These are phyloP conservation scores for Chelon auratus DNA, from an alignment of 2,797 vertebrate genomes.

Conservation along the genomic window DNA sequence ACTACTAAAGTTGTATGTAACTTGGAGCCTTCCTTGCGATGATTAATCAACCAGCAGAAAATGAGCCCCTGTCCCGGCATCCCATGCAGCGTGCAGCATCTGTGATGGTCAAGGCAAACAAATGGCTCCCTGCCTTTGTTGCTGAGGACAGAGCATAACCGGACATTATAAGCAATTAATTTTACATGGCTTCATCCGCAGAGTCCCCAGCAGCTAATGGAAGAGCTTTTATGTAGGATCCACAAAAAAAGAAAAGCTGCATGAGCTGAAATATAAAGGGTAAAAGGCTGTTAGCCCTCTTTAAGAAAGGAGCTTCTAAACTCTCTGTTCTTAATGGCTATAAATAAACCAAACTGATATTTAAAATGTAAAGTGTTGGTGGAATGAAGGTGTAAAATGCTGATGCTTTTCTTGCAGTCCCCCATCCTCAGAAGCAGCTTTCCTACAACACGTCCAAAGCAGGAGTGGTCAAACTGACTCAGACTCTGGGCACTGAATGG, in stretches of 20 bases:
- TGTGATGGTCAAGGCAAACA: slow-evolving; percentile 86
- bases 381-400: no score
- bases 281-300: slow-evolving; percentile 18
- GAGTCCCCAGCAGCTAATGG: slow-evolving; percentile 79
- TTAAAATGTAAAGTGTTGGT: background rate
- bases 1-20: slow-evolving; percentile 95
- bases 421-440: slow-evolving; percentile 88
- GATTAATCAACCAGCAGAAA: slow-evolving; percentile 93
- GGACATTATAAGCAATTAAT: slow-evolving; percentile 86
- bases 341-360: slow-evolving; percentile 11
- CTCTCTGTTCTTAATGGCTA: background rate
- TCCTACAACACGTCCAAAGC: slow-evolving; percentile 87
- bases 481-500: slow-evolving; percentile 87
- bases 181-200: slow-evolving; percentile 81
- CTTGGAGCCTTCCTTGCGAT: slow-evolving; percentile 88
- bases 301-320: slow-evolving; percentile 2
- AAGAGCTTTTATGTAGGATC: slow-evolving; percentile 60
- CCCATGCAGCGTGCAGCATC: slow-evolving; percentile 85
- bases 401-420: slow-evolving; percentile 69
- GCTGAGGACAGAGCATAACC: slow-evolving; percentile 80
- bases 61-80: slow-evolving; percentile 82
- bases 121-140: slow-evolving; percentile 86
- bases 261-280: slow-evolving; percentile 34
- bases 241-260: slow-evolving; percentile 35
- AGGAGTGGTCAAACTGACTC: slow-evolving; percentile 88